Conservation (phyloP, 2,888 invertebrate genomes). For the Catocala fraxini region DNA sequence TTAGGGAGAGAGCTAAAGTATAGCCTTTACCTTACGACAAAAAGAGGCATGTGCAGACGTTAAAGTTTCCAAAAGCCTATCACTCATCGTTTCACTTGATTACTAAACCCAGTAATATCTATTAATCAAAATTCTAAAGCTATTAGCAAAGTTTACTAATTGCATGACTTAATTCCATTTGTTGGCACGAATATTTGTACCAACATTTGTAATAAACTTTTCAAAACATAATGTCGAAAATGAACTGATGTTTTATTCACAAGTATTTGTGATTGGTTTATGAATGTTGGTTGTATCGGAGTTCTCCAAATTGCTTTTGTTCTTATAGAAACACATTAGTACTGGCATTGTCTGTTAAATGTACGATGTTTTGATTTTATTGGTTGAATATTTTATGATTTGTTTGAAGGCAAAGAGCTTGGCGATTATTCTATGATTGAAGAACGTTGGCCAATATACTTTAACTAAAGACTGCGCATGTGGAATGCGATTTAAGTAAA, state of each 20-base stretch:
- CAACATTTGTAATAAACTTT: background rate
- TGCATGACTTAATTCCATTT: conserved; percentile 1
- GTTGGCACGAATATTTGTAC: background rate
- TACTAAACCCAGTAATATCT: background rate
- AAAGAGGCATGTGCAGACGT: too few relatives aligned
- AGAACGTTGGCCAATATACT: too few relatives aligned
- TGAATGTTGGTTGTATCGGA: background rate
- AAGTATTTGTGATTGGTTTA: conserved; percentile 6
- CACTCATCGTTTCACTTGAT: too few relatives aligned
- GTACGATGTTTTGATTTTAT: background rate
- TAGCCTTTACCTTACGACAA: too few relatives aligned
- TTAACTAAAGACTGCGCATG: too few relatives aligned
- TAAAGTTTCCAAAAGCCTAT: too few relatives aligned
- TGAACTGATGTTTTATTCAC: conserved; percentile 17
- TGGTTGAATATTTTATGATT: too few relatives aligned
- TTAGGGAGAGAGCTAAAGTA: too few relatives aligned
- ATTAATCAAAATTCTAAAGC: background rate
- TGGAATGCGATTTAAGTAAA: too few relatives aligned
- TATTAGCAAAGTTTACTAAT: background rate
- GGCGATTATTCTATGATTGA: too few relatives aligned
- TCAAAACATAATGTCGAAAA: background rate
- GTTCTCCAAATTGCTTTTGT: conserved; percentile 19
- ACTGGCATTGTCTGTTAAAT: conserved; percentile 6
- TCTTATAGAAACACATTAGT: conserved; percentile 3
- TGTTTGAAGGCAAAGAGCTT: too few relatives aligned